Base-by-base conservation (phyloP, 2,797 vertebrate species). In the Gymnopithys bicolor region DNA sequence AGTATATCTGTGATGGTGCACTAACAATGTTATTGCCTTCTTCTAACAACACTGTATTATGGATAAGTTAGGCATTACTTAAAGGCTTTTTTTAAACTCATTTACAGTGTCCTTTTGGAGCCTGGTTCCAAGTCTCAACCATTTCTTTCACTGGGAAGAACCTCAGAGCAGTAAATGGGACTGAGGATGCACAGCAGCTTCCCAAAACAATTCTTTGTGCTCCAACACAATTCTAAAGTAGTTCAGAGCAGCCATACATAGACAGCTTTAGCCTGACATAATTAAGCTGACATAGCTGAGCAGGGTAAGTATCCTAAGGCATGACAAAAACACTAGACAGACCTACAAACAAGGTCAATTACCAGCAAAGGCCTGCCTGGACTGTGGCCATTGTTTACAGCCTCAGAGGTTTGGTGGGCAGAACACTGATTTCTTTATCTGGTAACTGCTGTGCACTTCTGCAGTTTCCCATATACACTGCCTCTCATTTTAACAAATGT, bases 381-480 rank as follows among this genome's bases (percentile, higher is more conserved):
- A 90, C 90, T 2, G 0, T 5, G 1, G 22, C 83, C 63, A 77
- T 89, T 97, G 95, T 97, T 88, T 69, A 37, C 45, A 4, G 17
- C 55, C 84, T 59, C 53, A 58, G 77, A 94, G 89, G 41, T 82
- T n/a, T 73, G 77, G n/a, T 78, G 70, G 45, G 68, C 59, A 95
- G 84, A 94, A 96, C 96, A 96, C 87, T 86, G 91, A 90, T 81
- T 93, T 45, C 93, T 94, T 96, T 96, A 94, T 97, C 48, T 59
- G 18, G 63, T 35, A 94, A 90, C 68, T 74, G 78, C 45, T 11
- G 1, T 15, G 35, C 43, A 37, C 45, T 78, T 87, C 69, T 78
- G 59, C 9, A 70, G 33, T 49, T 90, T 94, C 55, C 52, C 75
- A 53, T 51, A 39, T 43, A 55, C 10, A 39, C 11, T 24, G 58